phyloP scores from a whole-genome alignment of 2,113 vertebrate species.

The Percina caprodes region DNA sequence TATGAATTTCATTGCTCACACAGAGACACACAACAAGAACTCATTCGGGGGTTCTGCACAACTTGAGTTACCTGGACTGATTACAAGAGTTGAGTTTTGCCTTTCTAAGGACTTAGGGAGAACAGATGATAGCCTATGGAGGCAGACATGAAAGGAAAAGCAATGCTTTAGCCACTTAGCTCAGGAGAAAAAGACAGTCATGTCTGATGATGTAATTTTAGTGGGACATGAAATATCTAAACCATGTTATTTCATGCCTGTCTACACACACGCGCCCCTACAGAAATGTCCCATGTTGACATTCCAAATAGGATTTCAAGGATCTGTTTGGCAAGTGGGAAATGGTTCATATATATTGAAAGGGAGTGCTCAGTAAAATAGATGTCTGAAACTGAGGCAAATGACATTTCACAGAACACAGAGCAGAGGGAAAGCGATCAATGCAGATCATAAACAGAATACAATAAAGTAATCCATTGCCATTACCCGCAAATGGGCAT shows the following conservation, averaged over 20 bases:
- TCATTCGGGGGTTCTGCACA: not conserved
- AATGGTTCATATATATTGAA: slow-evolving; percentile 53
- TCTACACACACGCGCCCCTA: slow-evolving; percentile 61
- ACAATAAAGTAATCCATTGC: slow-evolving; percentile 82
- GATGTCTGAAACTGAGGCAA: slow-evolving; percentile 68
- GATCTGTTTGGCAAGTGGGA: slow-evolving; percentile 68
- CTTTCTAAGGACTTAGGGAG: slow-evolving; percentile 31
- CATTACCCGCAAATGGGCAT: slow-evolving; percentile 79
- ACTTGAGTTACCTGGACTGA: slow-evolving; percentile 20
- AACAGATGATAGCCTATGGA: slow-evolving; percentile 41
- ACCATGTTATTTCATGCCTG: slow-evolving; percentile 80
- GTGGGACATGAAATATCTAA: slow-evolving; percentile 75
- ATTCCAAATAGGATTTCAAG: slow-evolving; percentile 69
- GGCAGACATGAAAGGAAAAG: slow-evolving; percentile 38
- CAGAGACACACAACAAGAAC: not conserved
- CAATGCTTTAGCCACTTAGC: slow-evolving; percentile 56
- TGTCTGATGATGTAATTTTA: slow-evolving; percentile 74
- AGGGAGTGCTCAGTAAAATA: slow-evolving; percentile 61
- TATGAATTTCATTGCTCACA: not conserved
- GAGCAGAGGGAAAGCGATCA: slow-evolving; percentile 72
- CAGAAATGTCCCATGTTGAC: slow-evolving; percentile 65
- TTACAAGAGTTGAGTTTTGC: slow-evolving; percentile 10
- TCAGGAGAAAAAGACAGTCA: slow-evolving; percentile 65
- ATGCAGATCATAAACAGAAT: slow-evolving; percentile 83
- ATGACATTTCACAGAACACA: slow-evolving; percentile 69